A percentile compares a stretch with the other conserved stretches of the same genome.
Conservation (phyloP, 2,888 invertebrate genomes). For the Tryphoninae sp. region DNA sequence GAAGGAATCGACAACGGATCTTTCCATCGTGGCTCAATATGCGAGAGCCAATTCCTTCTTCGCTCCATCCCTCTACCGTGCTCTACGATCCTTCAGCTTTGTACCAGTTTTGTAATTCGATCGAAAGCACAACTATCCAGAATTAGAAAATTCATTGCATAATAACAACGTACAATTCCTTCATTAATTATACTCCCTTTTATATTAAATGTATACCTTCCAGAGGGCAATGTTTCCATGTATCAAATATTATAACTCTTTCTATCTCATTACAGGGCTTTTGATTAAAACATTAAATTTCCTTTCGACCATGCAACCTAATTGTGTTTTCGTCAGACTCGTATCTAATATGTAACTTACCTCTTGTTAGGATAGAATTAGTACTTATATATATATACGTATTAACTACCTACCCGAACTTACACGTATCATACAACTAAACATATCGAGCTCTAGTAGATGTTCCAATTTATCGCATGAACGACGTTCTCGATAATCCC, state of each 20-base stretch:
- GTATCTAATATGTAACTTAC: too few relatives aligned
- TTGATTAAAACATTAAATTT: too few relatives aligned
- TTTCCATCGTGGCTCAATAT: constrained; percentile 57
- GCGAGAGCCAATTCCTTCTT: constrained; percentile 36
- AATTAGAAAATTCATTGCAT: constrained; percentile 3
- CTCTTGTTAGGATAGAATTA: background rate
- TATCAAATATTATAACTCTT: too few relatives aligned
- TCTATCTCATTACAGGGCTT: too few relatives aligned
- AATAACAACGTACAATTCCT: background rate
- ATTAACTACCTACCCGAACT: too few relatives aligned
- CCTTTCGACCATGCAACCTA: too few relatives aligned
- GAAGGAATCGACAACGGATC: constrained; percentile 49
- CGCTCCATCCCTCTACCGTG: background rate
- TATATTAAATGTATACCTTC: background rate
- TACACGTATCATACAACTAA: background rate
- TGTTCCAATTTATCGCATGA: constrained; percentile 12
- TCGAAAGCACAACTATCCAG: constrained; percentile 31
- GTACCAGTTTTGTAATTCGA: constrained; percentile 29
- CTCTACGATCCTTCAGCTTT: constrained; percentile 15
- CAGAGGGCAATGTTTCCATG: too few relatives aligned
- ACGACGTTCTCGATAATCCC: constrained; percentile 7
- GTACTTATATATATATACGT: background rate
- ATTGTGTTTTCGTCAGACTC: too few relatives aligned
- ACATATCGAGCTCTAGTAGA: background rate
- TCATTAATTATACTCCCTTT: background rate